phyloP scores from a whole-genome alignment of 35 echinoderm and acorn worm species.

The Nesometra sesokonis region DNA sequence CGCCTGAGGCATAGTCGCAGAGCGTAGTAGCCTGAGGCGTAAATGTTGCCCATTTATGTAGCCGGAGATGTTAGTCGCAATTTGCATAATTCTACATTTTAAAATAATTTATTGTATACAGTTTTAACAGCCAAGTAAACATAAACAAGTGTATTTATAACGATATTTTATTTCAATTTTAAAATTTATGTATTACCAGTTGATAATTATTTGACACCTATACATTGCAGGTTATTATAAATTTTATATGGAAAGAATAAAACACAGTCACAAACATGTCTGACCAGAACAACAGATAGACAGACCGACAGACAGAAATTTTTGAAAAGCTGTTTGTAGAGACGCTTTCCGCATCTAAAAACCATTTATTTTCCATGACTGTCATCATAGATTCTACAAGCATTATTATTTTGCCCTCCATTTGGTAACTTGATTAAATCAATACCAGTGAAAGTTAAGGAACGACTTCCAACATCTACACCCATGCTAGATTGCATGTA shows the following conservation, averaged over 20 bases:
- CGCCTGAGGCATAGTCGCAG: too few relatives aligned
- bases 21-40: too few relatives aligned
- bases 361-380: conserved; percentile 44
- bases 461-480: conserved; percentile 62
- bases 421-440: conserved; percentile 70
- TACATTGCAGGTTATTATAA: background rate
- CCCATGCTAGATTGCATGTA: conserved; percentile 96
- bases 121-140: too few relatives aligned
- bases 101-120: too few relatives aligned
- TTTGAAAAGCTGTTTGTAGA: too few relatives aligned
- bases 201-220: background rate
- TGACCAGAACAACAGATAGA: background rate
- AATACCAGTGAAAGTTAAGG: conserved; percentile 40
- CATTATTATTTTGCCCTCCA: conserved; percentile 84
- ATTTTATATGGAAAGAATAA: too few relatives aligned
- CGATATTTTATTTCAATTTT: too few relatives aligned
- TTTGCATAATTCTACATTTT: background rate
- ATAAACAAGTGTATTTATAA: too few relatives aligned
- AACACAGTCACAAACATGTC: background rate
- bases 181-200: too few relatives aligned
- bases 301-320: too few relatives aligned
- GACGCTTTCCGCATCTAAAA: too few relatives aligned
- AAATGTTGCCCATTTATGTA: too few relatives aligned
- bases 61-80: background rate
- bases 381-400: conserved; percentile 66